A percentile compares a stretch with the other conserved stretches of the same genome.
These are phyloP conservation scores for Oophaga pumilio DNA, from an alignment of 2,113 vertebrate genomes.

Conservation along the genomic window DNA sequence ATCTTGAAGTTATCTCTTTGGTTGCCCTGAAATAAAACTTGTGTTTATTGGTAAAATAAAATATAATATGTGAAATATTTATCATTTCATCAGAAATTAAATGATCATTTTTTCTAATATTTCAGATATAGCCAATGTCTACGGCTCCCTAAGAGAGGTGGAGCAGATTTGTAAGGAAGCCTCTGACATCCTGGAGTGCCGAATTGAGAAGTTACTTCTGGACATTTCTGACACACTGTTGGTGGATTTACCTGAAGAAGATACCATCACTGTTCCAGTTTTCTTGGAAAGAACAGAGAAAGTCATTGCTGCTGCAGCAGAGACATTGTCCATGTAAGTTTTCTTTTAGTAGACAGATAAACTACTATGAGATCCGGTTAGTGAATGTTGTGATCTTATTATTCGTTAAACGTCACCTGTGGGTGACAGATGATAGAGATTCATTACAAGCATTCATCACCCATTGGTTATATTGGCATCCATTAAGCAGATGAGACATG, in stretches of 20 bases:
- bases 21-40: background rate
- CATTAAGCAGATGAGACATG: too few species aligned
- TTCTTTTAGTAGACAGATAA: background rate
- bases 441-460: too few species aligned
- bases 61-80: conserved; percentile 3
- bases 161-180: conserved; percentile 68
- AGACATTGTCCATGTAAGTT: conserved; percentile 71
- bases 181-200: conserved; percentile 76
- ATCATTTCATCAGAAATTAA: background rate
- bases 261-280: conserved; percentile 65
- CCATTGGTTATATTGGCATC: too few species aligned
- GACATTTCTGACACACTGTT: conserved; percentile 69
- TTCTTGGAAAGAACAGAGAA: conserved; percentile 72
- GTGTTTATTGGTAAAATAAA: background rate
- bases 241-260: conserved; percentile 72
- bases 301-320: conserved; percentile 63
- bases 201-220: conserved; percentile 72
- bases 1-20: background rate
- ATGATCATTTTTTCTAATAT: conserved; percentile 37
- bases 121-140: conserved; percentile 72
- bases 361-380: too few species aligned
- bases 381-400: too few species aligned
- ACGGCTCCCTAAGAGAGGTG: conserved; percentile 69
- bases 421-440: too few species aligned
- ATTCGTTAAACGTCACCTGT: too few species aligned